Evolutionary conservation across 2,797 vertebrate genomes (phyloP).

Genomic region (Choloepus didactylus): DNA sequence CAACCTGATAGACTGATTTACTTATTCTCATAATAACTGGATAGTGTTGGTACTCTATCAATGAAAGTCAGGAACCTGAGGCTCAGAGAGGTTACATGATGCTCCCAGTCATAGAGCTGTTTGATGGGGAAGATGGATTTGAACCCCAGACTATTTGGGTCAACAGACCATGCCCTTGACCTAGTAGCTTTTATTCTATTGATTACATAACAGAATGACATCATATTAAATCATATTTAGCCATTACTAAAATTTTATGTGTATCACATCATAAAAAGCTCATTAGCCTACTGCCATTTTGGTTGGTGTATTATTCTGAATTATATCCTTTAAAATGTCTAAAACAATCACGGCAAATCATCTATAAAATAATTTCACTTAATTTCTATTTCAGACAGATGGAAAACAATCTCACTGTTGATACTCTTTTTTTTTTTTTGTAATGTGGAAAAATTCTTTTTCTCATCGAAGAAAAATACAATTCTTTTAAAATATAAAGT

Average conservation of each 20-base stretch:
- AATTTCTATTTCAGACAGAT: neutral
- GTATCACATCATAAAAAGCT: neutral
- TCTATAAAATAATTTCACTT: neutral
- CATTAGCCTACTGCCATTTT: neutral
- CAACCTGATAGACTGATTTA: neutral
- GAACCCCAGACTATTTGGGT: neutral
- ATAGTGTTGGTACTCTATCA: neutral
- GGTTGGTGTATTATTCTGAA: slow-evolving; percentile 1
- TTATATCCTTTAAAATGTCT: neutral
- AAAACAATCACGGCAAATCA: neutral
- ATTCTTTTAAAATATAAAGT: slow-evolving; percentile 33
- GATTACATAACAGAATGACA: neutral
- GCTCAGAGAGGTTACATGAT: neutral
- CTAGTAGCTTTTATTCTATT: neutral
- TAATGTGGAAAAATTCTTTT: neutral
- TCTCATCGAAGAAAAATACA: slow-evolving; percentile 5
- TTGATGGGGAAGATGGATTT: neutral
- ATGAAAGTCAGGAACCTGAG: neutral
- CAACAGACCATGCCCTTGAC: neutral
- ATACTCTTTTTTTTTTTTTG: neutral
- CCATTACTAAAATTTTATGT: neutral
- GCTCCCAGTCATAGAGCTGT: neutral
- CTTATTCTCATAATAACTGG: neutral
- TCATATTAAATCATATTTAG: neutral
- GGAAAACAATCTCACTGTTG: slow-evolving; percentile 19